These are phyloP conservation scores for Cacoxenus indagator DNA, from an alignment of 2,888 invertebrate genomes.

Conservation along the genomic window DNA sequence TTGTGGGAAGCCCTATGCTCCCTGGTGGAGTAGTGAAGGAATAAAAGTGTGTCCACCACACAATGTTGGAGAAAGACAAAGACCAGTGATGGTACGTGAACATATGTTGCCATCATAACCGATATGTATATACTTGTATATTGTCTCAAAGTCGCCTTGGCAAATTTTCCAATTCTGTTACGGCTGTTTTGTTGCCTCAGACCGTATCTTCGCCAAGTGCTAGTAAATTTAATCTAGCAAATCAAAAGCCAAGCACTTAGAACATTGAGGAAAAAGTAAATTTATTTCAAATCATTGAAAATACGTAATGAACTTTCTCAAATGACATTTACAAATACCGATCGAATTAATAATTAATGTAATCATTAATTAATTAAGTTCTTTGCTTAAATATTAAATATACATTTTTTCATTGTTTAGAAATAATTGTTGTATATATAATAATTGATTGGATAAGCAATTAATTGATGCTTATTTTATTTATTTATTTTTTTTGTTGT, in stretches of 20 bases:
- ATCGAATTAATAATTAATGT: conserved; percentile 28
- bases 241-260: neutral
- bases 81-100: no score
- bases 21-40: no score
- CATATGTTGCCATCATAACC: no score
- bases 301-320: conserved; percentile 48
- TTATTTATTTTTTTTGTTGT: neutral
- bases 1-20: no score
- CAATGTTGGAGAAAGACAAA: no score
- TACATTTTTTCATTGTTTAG: conserved; percentile 22
- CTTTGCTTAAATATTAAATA: conserved; percentile 36
- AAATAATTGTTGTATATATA: conserved; percentile 28
- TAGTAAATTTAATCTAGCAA: neutral
- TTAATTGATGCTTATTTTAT: conserved; percentile 27
- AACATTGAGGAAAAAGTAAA: conserved; percentile 48
- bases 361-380: conserved; percentile 28
- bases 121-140: no score
- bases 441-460: conserved; percentile 23
- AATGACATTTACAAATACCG: conserved; percentile 43
- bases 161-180: no score
- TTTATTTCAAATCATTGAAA: conserved; percentile 56
- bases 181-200: neutral
- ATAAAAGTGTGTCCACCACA: no score
- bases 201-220: neutral
- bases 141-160: no score